phyloP scores from a whole-genome alignment of 2,888 invertebrate genomes.

The Scaptomyza flava region DNA sequence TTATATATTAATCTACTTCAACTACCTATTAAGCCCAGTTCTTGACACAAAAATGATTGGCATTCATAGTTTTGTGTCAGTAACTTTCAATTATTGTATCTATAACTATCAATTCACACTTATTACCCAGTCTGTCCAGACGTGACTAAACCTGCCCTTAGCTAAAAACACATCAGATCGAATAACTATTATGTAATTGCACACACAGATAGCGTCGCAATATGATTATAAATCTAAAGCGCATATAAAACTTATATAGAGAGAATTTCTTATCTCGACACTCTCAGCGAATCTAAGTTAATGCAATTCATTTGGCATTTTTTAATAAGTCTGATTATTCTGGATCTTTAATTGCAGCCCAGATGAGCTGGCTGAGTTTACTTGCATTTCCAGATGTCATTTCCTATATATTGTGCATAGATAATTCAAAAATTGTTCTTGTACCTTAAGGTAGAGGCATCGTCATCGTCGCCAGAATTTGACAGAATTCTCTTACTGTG shows the following conservation, averaged over 20 bases:
- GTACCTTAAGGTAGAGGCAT: conserved; percentile 11
- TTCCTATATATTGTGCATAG: conserved; percentile 17
- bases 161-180: conserved; percentile 7
- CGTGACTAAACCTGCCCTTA: conserved; percentile 4
- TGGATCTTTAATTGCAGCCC: not conserved
- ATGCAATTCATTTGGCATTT: not conserved
- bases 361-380: conserved; percentile 14
- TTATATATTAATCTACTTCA: not conserved
- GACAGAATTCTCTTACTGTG: conserved; percentile 12
- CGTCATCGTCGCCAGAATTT: conserved; percentile 20
- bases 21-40: not conserved
- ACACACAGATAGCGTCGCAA: conserved; percentile 15
- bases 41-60: not conserved
- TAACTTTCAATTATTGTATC: conserved; percentile 2
- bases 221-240: conserved; percentile 8
- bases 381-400: conserved; percentile 14
- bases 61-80: not conserved
- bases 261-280: conserved; percentile 4
- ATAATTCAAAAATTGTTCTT: conserved; percentile 4
- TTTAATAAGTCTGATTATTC: not conserved
- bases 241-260: not conserved
- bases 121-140: not conserved
- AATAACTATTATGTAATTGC: conserved; percentile 5
- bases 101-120: not conserved
- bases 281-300: conserved; percentile 7